Evolutionary conservation across 2,797 vertebrate species (phyloP), one percentile per base, ranked within the genome.

Genomic region (Sebastes hopkinsi): DNA sequence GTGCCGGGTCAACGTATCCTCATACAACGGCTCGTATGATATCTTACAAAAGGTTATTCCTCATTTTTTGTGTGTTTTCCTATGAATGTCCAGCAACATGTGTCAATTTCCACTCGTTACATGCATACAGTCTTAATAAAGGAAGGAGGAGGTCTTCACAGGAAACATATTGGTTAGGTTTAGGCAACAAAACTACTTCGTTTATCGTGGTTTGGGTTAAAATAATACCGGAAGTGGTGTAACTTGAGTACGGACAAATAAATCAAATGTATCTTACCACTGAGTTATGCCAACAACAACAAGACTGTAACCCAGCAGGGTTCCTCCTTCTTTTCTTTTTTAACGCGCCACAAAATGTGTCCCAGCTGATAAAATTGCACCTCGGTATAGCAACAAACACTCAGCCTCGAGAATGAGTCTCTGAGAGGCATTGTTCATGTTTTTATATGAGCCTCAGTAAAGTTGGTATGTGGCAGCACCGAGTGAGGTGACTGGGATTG

Each of bases 391-490:
- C 68, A 79, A 20, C 78, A 81, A 42, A 69, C 32, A 20, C 46
- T 74, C 71, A 6, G n/a, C 12, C 25, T 14, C 8, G 1, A 70
- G 59, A 76, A 74, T 55, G 36, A 74, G 81, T 72, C 62, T 83
- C 75, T 46, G 67, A 71, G 52, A 80, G 70, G 54, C 79, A 82
- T 84, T 82, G 85, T 84, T 78, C 60, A 7, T 29, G 67, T 67
- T 89, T 90, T 90, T 88, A 91, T 81, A 58, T 67, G 87, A 84
- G 65, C 87, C 85, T 80, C 87, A 87, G 80, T 95, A 91, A 93
- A 94, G 67, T 42, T 67, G 59, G 72, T 77, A 73, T 84, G 76
- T 75, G 82, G 83, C 83, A 65, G 84, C 83, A 62, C 80, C 52
- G 80, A 67, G 79, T 42, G 83, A 80, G 79, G 83, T 70, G 78